A percentile compares a stretch with the other conserved stretches of the same genome.
phyloP scores from a whole-genome alignment of 2,113 vertebrate genomes.

The Malurus alboscapulatus region DNA sequence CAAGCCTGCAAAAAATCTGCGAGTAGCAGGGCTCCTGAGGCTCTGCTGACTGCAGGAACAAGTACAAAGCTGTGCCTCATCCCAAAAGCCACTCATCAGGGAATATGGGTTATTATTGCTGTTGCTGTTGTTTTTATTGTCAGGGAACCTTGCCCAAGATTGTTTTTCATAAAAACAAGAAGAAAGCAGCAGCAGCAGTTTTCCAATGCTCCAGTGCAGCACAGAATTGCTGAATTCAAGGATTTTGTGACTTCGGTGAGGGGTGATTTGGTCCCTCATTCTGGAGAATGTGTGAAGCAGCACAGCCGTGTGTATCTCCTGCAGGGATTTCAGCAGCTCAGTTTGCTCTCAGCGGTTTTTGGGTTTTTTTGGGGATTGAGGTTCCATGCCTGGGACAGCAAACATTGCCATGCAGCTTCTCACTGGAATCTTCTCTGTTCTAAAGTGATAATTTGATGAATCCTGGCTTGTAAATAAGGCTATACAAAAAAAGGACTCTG shows the following conservation, averaged over 20 bases:
- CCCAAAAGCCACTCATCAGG: not conserved
- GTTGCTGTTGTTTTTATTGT: accelerated
- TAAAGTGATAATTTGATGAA: not conserved
- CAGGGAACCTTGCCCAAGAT: not conserved
- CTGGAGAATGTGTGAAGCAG: not conserved
- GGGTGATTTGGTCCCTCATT: not conserved
- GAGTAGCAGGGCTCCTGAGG: accelerated
- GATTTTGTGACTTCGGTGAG: not conserved
- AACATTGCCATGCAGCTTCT: not conserved
- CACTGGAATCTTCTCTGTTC: not conserved
- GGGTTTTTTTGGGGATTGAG: not conserved
- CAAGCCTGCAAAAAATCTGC: not conserved
- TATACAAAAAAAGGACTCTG: not conserved
- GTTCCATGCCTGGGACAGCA: not conserved
- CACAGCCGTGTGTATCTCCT: not conserved
- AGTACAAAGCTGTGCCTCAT: not conserved
- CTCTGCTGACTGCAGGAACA: not conserved
- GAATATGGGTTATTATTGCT: not conserved
- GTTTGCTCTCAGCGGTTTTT: not conserved
- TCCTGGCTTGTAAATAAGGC: not conserved
- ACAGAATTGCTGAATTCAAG: not conserved
- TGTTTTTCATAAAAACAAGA: not conserved
- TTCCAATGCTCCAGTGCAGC: not conserved
- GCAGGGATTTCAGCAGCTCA: not conserved
- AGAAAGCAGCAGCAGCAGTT: not conserved